Base-by-base conservation (phyloP, 64 coral and sea anemone genomes). In the Acropora tenuis region DNA sequence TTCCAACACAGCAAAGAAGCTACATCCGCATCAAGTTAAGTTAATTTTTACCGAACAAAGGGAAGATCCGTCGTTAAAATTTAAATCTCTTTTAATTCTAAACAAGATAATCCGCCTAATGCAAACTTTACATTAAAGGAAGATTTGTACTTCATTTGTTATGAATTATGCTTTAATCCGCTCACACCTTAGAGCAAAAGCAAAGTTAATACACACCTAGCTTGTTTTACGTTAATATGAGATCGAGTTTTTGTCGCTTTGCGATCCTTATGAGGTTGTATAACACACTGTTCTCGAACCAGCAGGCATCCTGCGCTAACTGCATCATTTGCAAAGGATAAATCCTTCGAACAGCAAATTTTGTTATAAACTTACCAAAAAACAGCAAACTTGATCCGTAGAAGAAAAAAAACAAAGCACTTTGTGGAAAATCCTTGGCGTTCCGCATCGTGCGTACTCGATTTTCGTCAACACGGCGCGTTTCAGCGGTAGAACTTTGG, bases 311-410 rank as follows among this genome's bases (percentile, higher is more conserved):
- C 43, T 67, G 18, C 49, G 43, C 82, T 47, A 9, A n/a, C 82
- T 69, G 5, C 44, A 49, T 0, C 11, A 40, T 3, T 85, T 7
- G 82, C 65, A n/a, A 18, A 2, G 0, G 71, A 5, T 17, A 30
- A 84, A 68, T 48, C 53, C 60, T 16, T 68, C 1, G 3, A 20
- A 42, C 15, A 71, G n/a, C 30, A 15, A 49, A 20, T 47, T 5
- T 6, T 63, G 48, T 44, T 5, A 10, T 48, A 2, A 2, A 85
- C 82, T 85, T 72, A 85, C 82, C 82, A 47, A 19, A n/a, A 48
- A 85, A 7, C 6, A 85, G 17, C 8, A 85, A 85, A 69, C 60
- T 47, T 85, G 82, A 69, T 71, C 82, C 82, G n/a, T 18, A 85
- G 17, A 72, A 47, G 43, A 85, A 72, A 7, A 69, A 85, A 49